These are phyloP conservation scores for Phocides pigmalion DNA, from an alignment of 1,140 invertebrate species.

Conservation along the genomic window DNA sequence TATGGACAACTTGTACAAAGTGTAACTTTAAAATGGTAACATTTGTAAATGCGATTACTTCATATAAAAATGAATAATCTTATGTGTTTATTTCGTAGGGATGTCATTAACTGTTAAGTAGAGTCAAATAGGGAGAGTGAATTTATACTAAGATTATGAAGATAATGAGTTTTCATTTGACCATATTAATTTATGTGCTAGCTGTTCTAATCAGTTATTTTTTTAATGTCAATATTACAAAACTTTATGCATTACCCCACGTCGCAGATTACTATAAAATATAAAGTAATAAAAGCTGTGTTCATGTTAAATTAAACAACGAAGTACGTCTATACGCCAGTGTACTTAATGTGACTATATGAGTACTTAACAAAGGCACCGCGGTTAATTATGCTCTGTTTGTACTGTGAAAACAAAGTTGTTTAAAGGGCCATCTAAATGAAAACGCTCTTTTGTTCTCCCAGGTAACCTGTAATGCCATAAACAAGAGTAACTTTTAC, in stretches of 20 bases:
- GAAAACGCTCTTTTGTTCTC: slow-evolving; percentile 52
- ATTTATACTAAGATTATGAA: no score
- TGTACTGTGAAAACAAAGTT: slow-evolving; percentile 62
- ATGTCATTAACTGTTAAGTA: no score
- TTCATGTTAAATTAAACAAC: slow-evolving; percentile 4
- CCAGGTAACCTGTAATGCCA: slow-evolving; percentile 42
- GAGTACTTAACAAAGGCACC: slow-evolving; percentile 65
- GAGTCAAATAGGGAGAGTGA: no score
- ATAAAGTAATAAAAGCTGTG: background rate
- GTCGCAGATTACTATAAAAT: background rate
- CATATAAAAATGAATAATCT: no score
- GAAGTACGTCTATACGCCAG: background rate
- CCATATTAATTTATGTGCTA: no score
- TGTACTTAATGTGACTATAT: slow-evolving; percentile 7
- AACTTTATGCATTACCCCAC: no score
- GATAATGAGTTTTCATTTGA: no score
- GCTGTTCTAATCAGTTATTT: no score
- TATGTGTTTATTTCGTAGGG: no score
- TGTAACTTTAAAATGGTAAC: background rate
- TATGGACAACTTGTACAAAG: background rate
- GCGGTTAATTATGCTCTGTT: slow-evolving; percentile 72
- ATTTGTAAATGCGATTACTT: no score
- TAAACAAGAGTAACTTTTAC: slow-evolving; percentile 39
- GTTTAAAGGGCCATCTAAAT: slow-evolving; percentile 52
- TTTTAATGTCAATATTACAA: no score